Base-by-base conservation (phyloP, 2,113 vertebrate genomes). In the Sula dactylatra region DNA sequence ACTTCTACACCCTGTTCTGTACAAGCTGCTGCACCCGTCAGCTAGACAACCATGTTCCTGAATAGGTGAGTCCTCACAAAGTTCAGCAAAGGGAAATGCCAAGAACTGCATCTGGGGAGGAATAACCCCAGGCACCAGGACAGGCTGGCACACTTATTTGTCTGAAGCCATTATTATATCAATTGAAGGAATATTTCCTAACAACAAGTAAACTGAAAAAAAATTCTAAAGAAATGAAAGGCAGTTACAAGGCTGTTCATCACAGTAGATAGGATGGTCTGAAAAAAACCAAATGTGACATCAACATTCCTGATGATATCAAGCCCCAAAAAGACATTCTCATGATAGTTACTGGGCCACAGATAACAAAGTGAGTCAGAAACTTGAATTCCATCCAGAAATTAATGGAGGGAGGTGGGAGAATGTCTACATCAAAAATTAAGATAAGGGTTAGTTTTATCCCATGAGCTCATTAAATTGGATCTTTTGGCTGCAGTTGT, bases 351-450 rank as follows among this genome's bases (percentile, higher is more conserved):
- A 44, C 58, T 66, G 56, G 74, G 54, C 49, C 79, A 92, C 62
- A 90, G 91, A 96, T 71, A 95, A 95, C 29, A 88, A 79, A 94
- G 12, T 82, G 78, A 97, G 62, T 95, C 94, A 94, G 50, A 96
- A 91, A 70, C 31, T 94, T 96, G 94, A 87, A 82, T 79, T 50
- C 58, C 15, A 85, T 78, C 95, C 96, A 96, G 38, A 91, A 94
- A 81, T n/a, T 11, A 85, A 73, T 47, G 19, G 36, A n/a, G 38
- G n/a, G 9, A 74, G 14, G 38, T 2, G 25, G 24, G 11, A 91
- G 16, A 73, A 10, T 40, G 20, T 77, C 45, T 86, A 95, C 90
- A 92, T 55, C 5, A 82, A 94, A 94, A 91, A 62, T 31, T 80
- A 85, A 85, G 91, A 92, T 95, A 96, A 85, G 55, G 40, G 50